phyloP scores from a whole-genome alignment of 2,797 vertebrate species.

The Tinamus major region DNA sequence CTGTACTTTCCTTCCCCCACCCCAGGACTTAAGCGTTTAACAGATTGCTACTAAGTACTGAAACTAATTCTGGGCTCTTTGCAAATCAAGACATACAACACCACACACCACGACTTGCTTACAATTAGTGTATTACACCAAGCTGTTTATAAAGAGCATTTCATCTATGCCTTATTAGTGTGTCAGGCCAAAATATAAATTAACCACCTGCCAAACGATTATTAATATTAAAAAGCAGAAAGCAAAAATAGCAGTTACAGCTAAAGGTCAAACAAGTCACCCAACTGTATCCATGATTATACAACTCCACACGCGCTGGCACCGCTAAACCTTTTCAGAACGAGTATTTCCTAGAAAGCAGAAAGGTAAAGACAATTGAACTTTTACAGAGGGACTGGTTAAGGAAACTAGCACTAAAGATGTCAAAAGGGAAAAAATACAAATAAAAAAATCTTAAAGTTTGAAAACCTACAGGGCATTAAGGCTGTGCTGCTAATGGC shows the following conservation, averaged over 20 bases:
- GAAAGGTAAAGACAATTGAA: constrained; percentile 39
- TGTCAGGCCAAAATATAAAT: background rate
- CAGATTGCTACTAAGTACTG: background rate
- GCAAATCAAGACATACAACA: background rate
- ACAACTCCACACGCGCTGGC: constrained; percentile 1
- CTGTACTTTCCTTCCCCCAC: background rate
- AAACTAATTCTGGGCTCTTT: background rate
- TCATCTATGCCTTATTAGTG: background rate
- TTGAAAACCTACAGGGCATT: background rate
- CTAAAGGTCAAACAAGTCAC: constrained; percentile 72
- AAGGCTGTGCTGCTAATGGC: background rate
- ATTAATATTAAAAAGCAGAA: constrained; percentile 38
- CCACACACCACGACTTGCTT: background rate
- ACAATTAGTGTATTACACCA: background rate
- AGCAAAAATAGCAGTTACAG: constrained; percentile 45
- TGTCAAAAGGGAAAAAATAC: background rate
- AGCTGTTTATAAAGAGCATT: background rate
- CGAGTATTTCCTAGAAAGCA: constrained; percentile 63
- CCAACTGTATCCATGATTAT: constrained; percentile 17
- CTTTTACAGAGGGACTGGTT: background rate
- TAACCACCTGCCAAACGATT: background rate
- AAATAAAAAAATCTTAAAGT: background rate
- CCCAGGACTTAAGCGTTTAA: background rate
- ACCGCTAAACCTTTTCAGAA: constrained; percentile 24
- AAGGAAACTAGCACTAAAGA: background rate